These are phyloP conservation scores for Haemorhous mexicanus DNA, from an alignment of 2,113 vertebrate species.

Conservation along the genomic window DNA sequence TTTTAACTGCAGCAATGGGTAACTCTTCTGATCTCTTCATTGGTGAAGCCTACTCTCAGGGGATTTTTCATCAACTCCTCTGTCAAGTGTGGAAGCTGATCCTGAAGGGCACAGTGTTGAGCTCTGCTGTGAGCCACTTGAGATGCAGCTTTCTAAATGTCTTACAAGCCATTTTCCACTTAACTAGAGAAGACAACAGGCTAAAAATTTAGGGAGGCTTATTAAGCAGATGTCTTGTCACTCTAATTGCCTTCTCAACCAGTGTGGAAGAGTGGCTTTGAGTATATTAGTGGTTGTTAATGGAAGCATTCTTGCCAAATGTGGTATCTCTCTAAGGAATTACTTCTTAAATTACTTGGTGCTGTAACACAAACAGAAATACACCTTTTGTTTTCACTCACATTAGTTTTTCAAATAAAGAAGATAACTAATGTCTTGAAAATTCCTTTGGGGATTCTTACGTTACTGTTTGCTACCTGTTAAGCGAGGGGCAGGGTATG, in stretches of 20 bases:
- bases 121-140: not conserved
- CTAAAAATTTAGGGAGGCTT: not conserved
- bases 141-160: not conserved
- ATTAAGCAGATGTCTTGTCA: not conserved
- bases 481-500: accelerated
- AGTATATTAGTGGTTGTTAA: not conserved
- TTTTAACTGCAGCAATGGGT: not conserved
- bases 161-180: not conserved
- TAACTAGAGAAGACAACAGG: not conserved
- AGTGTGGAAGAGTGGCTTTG: not conserved
- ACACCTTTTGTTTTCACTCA: not conserved
- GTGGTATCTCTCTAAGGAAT: not conserved
- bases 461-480: not conserved
- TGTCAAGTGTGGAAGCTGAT: not conserved
- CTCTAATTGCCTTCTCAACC: not conserved
- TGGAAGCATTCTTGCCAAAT: not conserved
- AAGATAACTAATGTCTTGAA: not conserved
- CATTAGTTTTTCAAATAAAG: not conserved
- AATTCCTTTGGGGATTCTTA: not conserved
- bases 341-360: not conserved
- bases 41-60: not conserved
- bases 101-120: not conserved
- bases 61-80: not conserved
- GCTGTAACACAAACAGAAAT: not conserved
- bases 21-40: not conserved